Percentiles rank a stretch among this genome's conserved stretches.
phyloP scores from a whole-genome alignment of 2,797 vertebrate genomes.

The Chelon auratus region DNA sequence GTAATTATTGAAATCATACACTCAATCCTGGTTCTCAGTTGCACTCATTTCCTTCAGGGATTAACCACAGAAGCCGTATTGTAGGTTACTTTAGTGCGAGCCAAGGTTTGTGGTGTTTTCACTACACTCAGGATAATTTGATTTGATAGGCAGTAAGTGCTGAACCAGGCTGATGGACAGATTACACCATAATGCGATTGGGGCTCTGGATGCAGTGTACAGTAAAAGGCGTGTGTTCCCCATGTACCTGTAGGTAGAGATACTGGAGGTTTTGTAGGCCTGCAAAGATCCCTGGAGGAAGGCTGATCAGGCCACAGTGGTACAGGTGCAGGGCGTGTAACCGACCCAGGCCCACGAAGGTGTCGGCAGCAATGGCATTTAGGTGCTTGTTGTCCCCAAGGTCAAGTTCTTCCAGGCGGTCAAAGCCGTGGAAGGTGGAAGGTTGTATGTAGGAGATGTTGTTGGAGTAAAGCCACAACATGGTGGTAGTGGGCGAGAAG shows the following conservation, averaged over 20 bases:
- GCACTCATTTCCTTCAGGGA: not conserved
- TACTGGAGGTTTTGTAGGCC: constrained; percentile 96
- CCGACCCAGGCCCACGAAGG: constrained; percentile 92
- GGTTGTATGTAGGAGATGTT: constrained; percentile 97
- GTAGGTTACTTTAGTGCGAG: constrained; percentile 17
- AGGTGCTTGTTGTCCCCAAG: constrained; percentile 95
- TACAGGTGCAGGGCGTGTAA: constrained; percentile 97
- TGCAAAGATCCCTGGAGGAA: constrained; percentile 91
- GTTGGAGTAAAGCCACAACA: constrained; percentile 98
- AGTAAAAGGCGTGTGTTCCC: constrained; percentile 43
- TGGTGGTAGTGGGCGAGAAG: constrained; percentile 94
- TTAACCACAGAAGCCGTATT: constrained; percentile 18
- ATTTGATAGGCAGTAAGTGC: constrained; percentile 60
- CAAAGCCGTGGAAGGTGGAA: constrained; percentile 92
- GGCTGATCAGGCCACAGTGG: constrained; percentile 91
- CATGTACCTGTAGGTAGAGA: constrained; percentile 93
- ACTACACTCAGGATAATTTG: constrained; percentile 57
- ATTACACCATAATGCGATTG: constrained; percentile 65
- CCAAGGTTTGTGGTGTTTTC: constrained; percentile 42
- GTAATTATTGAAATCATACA: constrained; percentile 29
- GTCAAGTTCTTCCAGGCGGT: constrained; percentile 95
- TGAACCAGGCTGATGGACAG: constrained; percentile 64
- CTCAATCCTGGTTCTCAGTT: constrained; percentile 1
- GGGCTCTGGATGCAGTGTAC: constrained; percentile 59
- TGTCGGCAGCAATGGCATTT: constrained; percentile 91